Base-by-base conservation (phyloP, 2,797 vertebrate species). In the Halcyon chelicuti region DNA sequence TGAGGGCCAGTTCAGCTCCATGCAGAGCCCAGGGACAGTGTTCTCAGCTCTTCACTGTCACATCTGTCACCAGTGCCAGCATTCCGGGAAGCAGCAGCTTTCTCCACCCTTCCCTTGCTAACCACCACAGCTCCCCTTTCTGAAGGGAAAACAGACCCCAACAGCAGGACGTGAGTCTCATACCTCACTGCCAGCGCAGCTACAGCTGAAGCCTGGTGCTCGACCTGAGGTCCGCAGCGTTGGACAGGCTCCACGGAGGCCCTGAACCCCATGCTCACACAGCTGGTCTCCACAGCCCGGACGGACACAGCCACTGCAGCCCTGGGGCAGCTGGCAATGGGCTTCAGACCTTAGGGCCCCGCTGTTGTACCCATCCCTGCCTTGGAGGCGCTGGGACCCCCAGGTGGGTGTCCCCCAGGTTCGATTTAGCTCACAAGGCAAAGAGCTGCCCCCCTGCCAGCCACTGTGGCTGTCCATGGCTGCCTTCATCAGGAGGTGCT, bases 171-270 rank as follows among this genome's bases (percentile, higher is more conserved):
- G 21, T 9, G 9, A 74, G 49, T 46, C 51, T 26, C 8, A 3
- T 0, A 7, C 26, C n/a, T 63, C 4, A 0, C 49, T 37, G 55
- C 9, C 37, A 14, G 1, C 0, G 1, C 6, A 25, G 31, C 66
- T 33, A 7, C 14, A 12, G 66, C 71, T n/a, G 19, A 40, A 21
- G 21, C 9, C 31, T 31, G 10, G 37, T 2, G 0, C 37, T 31
- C 12, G 39, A 5, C 25, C n/a, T 1, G 20, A 31, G 19, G 31
- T 40, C 21, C 20, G 28, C 57, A 8, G 21, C 2, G 65, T 7
- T 1, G 17, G 54, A 54, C 19, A 40, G 29, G 29, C 26, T 55
- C 54, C 31, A 4, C 1, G 15, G 18, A 35, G 21, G 35, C 52
- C 25, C 25, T 13, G 29, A 82, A 18, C 44, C 51, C 58, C 33